Percentiles rank a stretch among this genome's conserved stretches.
Conservation (phyloP, 2,113 vertebrate genomes). For the Chaetodon trifascialis region DNA sequence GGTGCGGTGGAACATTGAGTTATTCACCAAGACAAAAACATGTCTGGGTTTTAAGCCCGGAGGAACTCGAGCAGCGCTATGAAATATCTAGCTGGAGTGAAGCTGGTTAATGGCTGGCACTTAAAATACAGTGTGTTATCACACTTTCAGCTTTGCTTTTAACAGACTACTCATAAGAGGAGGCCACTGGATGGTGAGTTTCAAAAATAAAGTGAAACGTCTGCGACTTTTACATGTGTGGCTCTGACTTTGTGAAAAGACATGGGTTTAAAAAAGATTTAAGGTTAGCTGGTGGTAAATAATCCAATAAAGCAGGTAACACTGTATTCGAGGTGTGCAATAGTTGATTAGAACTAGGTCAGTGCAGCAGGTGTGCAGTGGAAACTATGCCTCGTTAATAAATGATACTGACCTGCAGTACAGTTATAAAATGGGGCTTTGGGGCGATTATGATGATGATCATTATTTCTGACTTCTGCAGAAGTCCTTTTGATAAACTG, state of each 20-base stretch:
- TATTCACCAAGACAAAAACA: constrained; percentile 50
- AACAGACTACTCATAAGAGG: neutral
- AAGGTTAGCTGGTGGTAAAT: neutral
- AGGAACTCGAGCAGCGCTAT: neutral
- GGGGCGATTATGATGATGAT: neutral
- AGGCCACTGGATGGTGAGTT: neutral
- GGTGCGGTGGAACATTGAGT: neutral
- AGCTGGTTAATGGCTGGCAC: constrained; percentile 15
- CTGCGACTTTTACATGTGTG: neutral
- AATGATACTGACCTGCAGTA: neutral
- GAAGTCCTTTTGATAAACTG: neutral
- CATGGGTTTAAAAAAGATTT: neutral
- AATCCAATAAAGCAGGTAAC: neutral
- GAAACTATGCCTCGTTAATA: neutral
- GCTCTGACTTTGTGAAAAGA: neutral
- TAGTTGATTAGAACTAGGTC: neutral
- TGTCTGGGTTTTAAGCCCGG: constrained; percentile 27
- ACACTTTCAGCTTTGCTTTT: constrained; percentile 23
- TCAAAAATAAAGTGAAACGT: neutral
- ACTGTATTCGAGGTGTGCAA: neutral
- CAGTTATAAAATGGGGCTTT: neutral
- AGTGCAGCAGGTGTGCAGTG: neutral
- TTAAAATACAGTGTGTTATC: neutral
- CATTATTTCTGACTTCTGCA: neutral
- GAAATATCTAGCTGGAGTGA: neutral